phyloP scores from a whole-genome alignment of 2,888 invertebrate genomes.

The Bellardia bayeri region DNA sequence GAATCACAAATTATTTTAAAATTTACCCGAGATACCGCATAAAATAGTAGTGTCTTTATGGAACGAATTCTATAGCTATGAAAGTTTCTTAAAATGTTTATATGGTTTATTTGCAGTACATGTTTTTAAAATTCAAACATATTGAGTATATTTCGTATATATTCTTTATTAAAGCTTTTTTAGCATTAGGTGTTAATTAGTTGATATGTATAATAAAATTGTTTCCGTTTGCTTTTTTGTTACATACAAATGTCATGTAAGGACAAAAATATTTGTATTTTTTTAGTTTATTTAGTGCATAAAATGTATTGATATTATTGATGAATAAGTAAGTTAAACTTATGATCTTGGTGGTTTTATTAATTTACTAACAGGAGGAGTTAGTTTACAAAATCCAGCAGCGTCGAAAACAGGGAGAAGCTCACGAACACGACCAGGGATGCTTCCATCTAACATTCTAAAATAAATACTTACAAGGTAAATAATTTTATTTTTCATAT shows the following conservation, averaged over 20 bases:
- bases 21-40: too few relatives aligned
- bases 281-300: too few relatives aligned
- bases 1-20: too few relatives aligned
- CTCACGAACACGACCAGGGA: constrained; percentile 89
- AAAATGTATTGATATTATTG: neutral
- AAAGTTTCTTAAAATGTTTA: too few relatives aligned
- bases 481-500: too few relatives aligned
- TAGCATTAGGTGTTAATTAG: neutral
- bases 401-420: constrained; percentile 93
- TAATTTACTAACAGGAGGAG: constrained; percentile 91
- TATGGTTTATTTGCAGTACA: too few relatives aligned
- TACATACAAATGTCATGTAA: neutral
- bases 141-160: too few relatives aligned
- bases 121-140: too few relatives aligned
- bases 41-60: too few relatives aligned
- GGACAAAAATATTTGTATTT: too few relatives aligned
- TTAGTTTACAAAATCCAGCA: constrained; percentile 92
- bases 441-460: constrained; percentile 88
- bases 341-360: constrained; percentile 87
- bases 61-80: too few relatives aligned
- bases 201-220: neutral
- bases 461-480: constrained; percentile 16
- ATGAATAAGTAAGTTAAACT: constrained; percentile 73
- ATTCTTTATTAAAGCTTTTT: too few relatives aligned
- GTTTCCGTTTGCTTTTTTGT: neutral